These are phyloP conservation scores for Acanthornis magna DNA, from an alignment of 2,797 vertebrate genomes.

Conservation along the genomic window DNA sequence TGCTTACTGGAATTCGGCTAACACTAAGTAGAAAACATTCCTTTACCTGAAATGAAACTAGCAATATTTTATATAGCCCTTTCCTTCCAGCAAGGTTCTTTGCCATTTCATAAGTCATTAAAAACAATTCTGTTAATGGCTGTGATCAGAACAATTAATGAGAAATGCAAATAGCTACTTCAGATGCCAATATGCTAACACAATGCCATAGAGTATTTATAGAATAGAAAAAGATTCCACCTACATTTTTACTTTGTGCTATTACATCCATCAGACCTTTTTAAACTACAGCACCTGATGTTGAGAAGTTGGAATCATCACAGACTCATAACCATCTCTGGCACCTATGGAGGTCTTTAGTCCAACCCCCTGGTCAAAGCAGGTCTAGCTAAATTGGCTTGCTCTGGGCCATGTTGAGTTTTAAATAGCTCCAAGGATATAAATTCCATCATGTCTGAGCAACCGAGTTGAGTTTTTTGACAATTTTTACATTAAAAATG, in stretches of 20 bases:
- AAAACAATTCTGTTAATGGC: not conserved
- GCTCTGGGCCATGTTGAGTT: not conserved
- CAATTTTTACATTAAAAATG: not conserved
- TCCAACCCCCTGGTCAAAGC: not conserved
- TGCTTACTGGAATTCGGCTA: not conserved
- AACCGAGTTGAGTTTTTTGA: not conserved
- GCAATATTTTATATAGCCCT: not conserved
- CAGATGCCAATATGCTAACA: not conserved
- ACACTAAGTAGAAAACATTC: not conserved
- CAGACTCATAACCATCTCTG: not conserved
- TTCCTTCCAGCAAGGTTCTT: not conserved
- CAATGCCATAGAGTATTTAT: not conserved
- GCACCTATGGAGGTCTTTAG: not conserved
- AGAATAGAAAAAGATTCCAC: not conserved
- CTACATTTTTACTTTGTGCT: not conserved
- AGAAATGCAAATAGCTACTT: not conserved
- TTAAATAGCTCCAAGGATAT: not conserved
- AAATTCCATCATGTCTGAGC: not conserved
- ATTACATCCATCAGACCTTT: not conserved
- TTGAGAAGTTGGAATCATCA: not conserved
- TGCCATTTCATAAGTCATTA: not conserved
- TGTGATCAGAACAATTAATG: slow-evolving; percentile 10
- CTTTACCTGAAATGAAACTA: not conserved
- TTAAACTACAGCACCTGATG: not conserved
- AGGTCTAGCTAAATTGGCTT: not conserved